Conservation (phyloP, 1,140 invertebrate genomes). For the Sminthurides bifidus region DNA sequence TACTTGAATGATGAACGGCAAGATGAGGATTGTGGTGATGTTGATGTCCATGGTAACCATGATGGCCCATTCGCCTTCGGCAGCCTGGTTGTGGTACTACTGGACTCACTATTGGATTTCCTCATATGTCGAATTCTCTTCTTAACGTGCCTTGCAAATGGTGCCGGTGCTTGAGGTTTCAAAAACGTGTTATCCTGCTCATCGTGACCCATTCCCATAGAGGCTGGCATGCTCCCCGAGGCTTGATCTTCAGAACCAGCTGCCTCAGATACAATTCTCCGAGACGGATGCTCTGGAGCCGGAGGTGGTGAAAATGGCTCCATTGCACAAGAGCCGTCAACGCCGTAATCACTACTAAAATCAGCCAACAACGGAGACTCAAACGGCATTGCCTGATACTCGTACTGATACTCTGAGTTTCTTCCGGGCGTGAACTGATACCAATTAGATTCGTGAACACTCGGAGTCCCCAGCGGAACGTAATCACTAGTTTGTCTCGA, state of each 20-base stretch:
- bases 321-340: constrained; percentile 3
- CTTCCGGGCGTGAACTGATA: too few species aligned
- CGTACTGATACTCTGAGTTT: too few species aligned
- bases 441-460: constrained; percentile 14
- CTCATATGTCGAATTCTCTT: too few species aligned
- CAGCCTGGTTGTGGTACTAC: constrained; percentile 25
- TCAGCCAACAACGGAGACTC: constrained; percentile 23
- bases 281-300: background rate
- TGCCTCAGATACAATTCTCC: background rate
- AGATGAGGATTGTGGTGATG: constrained; percentile 32
- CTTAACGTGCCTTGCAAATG: too few species aligned
- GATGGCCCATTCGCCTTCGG: constrained; percentile 31
- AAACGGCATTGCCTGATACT: constrained; percentile 13
- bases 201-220: too few species aligned
- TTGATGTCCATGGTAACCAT: constrained; percentile 32
- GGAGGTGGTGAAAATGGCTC: constrained; percentile 28
- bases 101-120: constrained; percentile 84
- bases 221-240: too few species aligned
- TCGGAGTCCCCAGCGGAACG: constrained; percentile 19
- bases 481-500: constrained; percentile 21
- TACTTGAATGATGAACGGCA: constrained; percentile 5
- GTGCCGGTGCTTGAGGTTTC: constrained; percentile 1
- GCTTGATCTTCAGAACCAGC: background rate
- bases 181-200: too few species aligned
- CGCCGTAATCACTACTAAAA: constrained; percentile 5